phyloP scores from a whole-genome alignment of 2,888 invertebrate species.

The Rugalucina vietnamica region DNA sequence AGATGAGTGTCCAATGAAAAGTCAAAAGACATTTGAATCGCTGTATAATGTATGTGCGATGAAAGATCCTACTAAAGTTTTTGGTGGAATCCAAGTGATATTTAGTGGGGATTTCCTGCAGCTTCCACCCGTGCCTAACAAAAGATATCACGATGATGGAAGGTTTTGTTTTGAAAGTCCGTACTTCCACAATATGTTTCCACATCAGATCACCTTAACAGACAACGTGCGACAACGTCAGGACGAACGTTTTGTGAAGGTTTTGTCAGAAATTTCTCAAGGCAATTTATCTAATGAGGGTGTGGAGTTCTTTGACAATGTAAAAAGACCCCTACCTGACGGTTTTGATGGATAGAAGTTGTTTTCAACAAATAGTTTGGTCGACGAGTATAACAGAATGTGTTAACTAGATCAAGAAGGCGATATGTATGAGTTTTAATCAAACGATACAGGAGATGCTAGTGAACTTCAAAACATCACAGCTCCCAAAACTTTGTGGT shows the following conservation, averaged over 20 bases:
- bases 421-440: background rate
- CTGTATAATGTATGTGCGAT: constrained; percentile 5
- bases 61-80: background rate
- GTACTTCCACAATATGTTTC: background rate
- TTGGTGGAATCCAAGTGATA: constrained; percentile 45
- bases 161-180: constrained; percentile 34
- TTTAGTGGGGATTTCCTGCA: constrained; percentile 51
- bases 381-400: background rate
- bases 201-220: too few species aligned
- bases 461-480: background rate
- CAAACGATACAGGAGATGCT: background rate
- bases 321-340: background rate
- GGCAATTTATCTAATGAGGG: background rate
- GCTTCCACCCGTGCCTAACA: constrained; percentile 49
- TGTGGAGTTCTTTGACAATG: background rate
- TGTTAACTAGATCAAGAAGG: background rate
- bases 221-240: too few species aligned
- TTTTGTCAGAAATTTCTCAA: background rate
- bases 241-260: background rate
- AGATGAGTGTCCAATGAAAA: constrained; percentile 37
- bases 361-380: background rate
- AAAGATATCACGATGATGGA: constrained; percentile 33
- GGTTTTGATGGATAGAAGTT: background rate
- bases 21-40: constrained; percentile 18
- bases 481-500: background rate